phyloP scores from a whole-genome alignment of 2,797 vertebrate species.

The Forpus xanthops region DNA sequence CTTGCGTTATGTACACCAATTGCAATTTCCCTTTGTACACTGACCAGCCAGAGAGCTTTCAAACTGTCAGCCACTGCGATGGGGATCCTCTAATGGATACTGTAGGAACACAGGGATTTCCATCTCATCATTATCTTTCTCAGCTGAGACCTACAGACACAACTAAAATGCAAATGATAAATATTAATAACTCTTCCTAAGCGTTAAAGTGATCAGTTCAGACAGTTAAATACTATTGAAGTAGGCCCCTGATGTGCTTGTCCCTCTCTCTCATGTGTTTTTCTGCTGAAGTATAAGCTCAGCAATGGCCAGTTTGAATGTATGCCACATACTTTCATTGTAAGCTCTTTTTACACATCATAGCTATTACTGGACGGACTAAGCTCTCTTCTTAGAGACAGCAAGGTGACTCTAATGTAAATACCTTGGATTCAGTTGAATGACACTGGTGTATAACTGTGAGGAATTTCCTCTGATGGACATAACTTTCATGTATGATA shows the following conservation, averaged over 20 bases:
- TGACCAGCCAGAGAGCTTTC: slow-evolving; percentile 8
- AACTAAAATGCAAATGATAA: slow-evolving; percentile 43
- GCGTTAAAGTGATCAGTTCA: slow-evolving; percentile 28
- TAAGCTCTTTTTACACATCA: neutral
- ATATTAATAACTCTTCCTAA: slow-evolving; percentile 36
- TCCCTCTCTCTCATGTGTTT: neutral
- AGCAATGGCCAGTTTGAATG: neutral
- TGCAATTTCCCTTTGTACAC: neutral
- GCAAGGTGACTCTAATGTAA: slow-evolving; percentile 25
- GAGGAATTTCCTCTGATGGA: slow-evolving; percentile 58
- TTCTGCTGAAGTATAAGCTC: neutral
- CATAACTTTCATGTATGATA: slow-evolving; percentile 31
- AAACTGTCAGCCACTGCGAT: neutral
- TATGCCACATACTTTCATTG: neutral
- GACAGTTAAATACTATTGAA: slow-evolving; percentile 12
- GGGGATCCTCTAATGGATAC: neutral
- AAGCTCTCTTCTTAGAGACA: neutral
- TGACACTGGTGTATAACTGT: neutral
- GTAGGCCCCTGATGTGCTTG: neutral
- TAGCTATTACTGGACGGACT: neutral
- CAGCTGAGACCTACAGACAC: neutral
- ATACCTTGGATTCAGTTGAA: neutral
- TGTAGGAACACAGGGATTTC: slow-evolving; percentile 1
- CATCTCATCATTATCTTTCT: neutral
- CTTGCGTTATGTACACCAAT: neutral